Conservation (phyloP, 2,888 invertebrate species). For the Cheilosia vernalis region DNA sequence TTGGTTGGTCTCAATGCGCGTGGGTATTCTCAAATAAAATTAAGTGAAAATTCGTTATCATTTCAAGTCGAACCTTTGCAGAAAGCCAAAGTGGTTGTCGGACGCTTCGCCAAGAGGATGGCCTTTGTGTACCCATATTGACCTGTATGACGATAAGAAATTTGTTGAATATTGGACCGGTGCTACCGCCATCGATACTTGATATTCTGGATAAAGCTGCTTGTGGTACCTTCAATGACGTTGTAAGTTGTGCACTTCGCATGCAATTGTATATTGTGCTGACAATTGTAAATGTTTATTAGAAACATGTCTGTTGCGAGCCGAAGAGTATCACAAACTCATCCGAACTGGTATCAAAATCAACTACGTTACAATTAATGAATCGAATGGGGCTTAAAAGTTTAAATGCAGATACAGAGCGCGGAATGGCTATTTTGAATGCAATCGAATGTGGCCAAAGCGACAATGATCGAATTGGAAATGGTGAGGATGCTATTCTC, state of each 20-base stretch:
- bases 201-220: constrained; percentile 26
- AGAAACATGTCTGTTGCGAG: constrained; percentile 57
- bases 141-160: constrained; percentile 50
- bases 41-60: no score
- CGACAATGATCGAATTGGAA: constrained; percentile 85
- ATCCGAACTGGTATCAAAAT: neutral
- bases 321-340: constrained; percentile 10
- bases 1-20: no score
- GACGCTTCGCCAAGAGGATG: constrained; percentile 10
- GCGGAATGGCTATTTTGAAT: constrained; percentile 63
- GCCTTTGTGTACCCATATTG: constrained; percentile 55
- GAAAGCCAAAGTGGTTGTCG: neutral
- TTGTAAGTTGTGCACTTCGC: constrained; percentile 33
- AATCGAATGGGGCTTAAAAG: neutral
- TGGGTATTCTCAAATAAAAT: no score
- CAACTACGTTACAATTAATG: neutral
- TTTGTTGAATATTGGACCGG: constrained; percentile 27
- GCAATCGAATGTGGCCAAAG: constrained; percentile 84
- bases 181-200: constrained; percentile 35
- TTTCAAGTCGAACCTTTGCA: neutral
- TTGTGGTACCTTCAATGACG: constrained; percentile 42
- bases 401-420: neutral
- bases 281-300: neutral
- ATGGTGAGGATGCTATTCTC: constrained; percentile 86
- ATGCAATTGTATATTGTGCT: neutral